Evolutionary conservation across 2,113 vertebrate genomes (phyloP), one percentile per base, ranked within the genome.

Genomic region (Pituophis catenifer): DNA sequence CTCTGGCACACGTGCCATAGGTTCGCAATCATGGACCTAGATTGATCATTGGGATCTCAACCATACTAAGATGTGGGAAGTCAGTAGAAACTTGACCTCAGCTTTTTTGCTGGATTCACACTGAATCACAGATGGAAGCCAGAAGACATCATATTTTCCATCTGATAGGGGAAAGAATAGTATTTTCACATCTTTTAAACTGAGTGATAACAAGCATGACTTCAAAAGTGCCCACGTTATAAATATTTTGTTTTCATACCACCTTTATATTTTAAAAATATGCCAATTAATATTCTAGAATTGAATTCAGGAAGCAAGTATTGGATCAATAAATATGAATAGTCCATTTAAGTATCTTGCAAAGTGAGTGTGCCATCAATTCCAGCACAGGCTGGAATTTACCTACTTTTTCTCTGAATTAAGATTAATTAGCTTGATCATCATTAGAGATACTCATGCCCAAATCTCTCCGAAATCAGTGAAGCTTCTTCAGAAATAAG

Each of bases 271-370:
- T n/a, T 9, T 13, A 2, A 1, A 1, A 91, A 81, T 81, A 75
- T 19, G 70, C n/a, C 38, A 81, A 38, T 81, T 9, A 3, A 1
- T 0, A 91, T 94, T 94, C 54, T 89, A 93, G 95, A 94, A 48
- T 6, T 81, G 0, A 85, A 89, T 58, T 44, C 90, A 33, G 70
- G 24, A 88, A 86, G n/a, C 91, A 2, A 0, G 55, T 87, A 0
- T 54, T 87, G 1, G 86, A 88, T 87, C 21, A 17, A 70, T 53
- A 24, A 3, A 19, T 38, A 15, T 26, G 3, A 55, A 15, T 1
- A 21, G 52, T 88, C 88, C 50, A 52, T 59, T 24, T 86, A 86
- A 88, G 88, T 89, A 65, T 92, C 26, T 90, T 85, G 48, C n/a
- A 17, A 29, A 23, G 44, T 0, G 55, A 85, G 4, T 8, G 52